Evolutionary conservation across 2,888 invertebrate species (phyloP).

Genomic region (Drosophila ezoana): DNA sequence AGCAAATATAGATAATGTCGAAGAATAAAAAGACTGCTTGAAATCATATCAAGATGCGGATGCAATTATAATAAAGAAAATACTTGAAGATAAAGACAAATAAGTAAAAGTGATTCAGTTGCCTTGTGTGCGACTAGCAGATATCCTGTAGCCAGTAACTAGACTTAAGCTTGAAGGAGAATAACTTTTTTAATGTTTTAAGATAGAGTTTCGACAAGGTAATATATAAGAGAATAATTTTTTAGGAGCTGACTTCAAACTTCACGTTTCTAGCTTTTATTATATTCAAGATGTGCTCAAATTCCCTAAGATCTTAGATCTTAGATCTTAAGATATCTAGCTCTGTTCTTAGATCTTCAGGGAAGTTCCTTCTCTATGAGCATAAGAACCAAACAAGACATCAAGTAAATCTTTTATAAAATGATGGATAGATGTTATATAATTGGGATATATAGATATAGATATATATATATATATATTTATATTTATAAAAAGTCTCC

Average conservation of each 20-base stretch:
- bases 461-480: too few relatives aligned
- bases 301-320: too few relatives aligned
- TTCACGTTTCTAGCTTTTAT: not conserved
- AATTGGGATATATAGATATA: not conserved
- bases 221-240: too few relatives aligned
- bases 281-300: not conserved
- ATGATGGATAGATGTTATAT: not conserved
- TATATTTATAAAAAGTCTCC: too few relatives aligned
- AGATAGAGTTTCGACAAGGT: too few relatives aligned
- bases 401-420: too few relatives aligned
- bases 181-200: too few relatives aligned
- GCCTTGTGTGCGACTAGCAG: not conserved
- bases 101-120: not conserved
- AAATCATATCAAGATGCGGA: conserved; percentile 1
- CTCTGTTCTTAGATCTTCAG: too few relatives aligned
- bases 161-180: too few relatives aligned
- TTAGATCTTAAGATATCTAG: too few relatives aligned
- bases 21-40: not conserved
- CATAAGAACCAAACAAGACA: too few relatives aligned
- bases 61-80: not conserved
- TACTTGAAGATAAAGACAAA: conserved; percentile 9
- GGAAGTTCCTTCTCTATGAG: too few relatives aligned
- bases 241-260: not conserved
- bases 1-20: not conserved
- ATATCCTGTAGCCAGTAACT: not conserved